Percentiles rank a stretch among this genome's conserved stretches.
These are phyloP conservation scores for Masnerella sp. DNA, from an alignment of 2,888 invertebrate species.

Conservation along the genomic window DNA sequence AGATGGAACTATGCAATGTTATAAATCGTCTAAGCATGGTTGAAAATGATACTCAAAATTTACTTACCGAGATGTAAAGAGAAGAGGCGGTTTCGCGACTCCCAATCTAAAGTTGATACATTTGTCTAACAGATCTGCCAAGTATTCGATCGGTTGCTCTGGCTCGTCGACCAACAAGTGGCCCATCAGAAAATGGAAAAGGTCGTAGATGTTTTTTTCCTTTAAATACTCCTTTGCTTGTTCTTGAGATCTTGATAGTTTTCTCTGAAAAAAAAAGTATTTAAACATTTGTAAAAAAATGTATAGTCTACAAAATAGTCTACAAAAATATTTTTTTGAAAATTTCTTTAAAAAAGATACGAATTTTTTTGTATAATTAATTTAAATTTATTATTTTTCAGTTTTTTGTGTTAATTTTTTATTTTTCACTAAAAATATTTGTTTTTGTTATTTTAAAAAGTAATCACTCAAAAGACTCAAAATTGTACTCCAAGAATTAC, in stretches of 20 bases:
- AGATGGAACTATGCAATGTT: conserved; percentile 23
- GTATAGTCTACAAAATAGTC: no score
- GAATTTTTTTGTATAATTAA: no score
- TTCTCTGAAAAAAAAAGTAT: conserved; percentile 37
- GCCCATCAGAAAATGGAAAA: conserved; percentile 78
- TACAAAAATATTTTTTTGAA: no score
- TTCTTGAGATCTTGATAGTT: conserved; percentile 68
- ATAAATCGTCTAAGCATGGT: conserved; percentile 30
- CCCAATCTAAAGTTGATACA: conserved; percentile 78
- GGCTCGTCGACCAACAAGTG: conserved; percentile 76
- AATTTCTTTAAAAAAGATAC: no score
- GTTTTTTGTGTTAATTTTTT: no score
- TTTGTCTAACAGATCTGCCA: conserved; percentile 76
- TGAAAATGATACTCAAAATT: conserved; percentile 20
- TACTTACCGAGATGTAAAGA: conserved; percentile 74
- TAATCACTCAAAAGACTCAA: no score
- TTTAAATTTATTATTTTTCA: no score
- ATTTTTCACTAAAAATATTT: no score
- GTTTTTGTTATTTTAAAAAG: no score
- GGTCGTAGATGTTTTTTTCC: conserved; percentile 76
- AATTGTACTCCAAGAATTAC: background rate
- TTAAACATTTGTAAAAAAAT: no score
- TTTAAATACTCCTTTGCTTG: conserved; percentile 75
- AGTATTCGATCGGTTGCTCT: conserved; percentile 77
- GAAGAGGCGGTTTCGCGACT: conserved; percentile 76